Base-by-base conservation (phyloP, 2,113 vertebrate species). In the Alectura lathami region DNA sequence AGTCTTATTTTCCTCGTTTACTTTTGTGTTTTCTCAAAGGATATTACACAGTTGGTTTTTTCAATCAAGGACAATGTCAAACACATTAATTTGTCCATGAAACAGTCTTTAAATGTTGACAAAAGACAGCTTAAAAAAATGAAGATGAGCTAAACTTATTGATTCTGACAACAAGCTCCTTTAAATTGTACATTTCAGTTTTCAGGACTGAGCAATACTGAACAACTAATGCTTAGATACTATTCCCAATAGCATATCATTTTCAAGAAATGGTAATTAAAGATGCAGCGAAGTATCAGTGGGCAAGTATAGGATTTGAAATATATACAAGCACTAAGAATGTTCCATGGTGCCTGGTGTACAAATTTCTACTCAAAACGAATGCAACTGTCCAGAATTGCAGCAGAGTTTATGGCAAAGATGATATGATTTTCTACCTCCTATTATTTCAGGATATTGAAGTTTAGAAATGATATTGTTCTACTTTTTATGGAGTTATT, bases 21-120 rank as follows among this genome's bases (percentile, higher is more conserved):
- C 51, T 77, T 95, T 64, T 83, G 54, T 93, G n/a, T 64, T 93
- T 81, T 73, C 80, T 91, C 76, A 63, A 86, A 93, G 48, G 51
- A 43, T n/a, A 47, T 86, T 77, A 57, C 45, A 86, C 60, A 63
- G 32, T 72, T 78, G 68, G 59, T 23, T 91, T 86, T 86, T 75
- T 79, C 56, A 32, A 23, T 70, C 72, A 74, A 91, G 83, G 76
- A 59, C 38, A 69, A 86, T 60, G 56, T 80, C 82, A 95, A 94
- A 69, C 27, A 74, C 62, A 38, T 69, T 62, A 56, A 91, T 95
- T 95, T 94, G 47, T 50, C 68, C 68, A 24, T 42, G 32, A 77
- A 89, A 21, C 17, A 17, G 17, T 42, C 72, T 86, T 69, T 29
- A 73, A 73, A 23, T 21, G 24, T 22, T 70, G 60, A 75, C 60